Evolutionary conservation across 2,113 vertebrate genomes (phyloP).

Genomic region (Tursiops truncatus): DNA sequence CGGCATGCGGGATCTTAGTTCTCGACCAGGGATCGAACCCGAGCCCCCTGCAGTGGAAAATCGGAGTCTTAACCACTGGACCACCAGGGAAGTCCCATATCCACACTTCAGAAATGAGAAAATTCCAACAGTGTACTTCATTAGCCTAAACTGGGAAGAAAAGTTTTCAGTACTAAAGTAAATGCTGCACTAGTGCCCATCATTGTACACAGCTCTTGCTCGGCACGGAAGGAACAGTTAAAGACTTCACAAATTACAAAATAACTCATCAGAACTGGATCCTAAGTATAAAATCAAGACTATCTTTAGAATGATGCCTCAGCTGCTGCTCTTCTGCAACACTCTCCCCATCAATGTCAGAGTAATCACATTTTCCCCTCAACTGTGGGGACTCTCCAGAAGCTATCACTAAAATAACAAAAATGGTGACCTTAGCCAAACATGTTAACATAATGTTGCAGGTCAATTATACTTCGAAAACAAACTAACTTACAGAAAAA

Average conservation of each 20-base stretch:
- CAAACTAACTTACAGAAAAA: background rate
- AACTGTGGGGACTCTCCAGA: background rate
- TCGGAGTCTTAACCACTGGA: background rate
- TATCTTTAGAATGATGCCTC: background rate
- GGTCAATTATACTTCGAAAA: background rate
- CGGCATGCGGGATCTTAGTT: background rate
- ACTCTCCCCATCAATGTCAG: background rate
- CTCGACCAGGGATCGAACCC: background rate
- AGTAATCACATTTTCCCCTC: background rate
- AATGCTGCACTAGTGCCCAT: background rate
- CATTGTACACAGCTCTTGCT: fast-evolving
- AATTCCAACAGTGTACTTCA: background rate
- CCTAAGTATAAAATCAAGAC: background rate
- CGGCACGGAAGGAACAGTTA: background rate
- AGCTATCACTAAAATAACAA: background rate
- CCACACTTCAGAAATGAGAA: background rate
- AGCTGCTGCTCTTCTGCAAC: background rate
- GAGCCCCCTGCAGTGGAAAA: background rate
- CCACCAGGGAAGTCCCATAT: background rate
- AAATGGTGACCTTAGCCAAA: background rate
- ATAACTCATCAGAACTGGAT: background rate
- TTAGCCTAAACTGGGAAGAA: background rate
- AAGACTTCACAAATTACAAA: background rate
- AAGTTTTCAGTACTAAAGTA: background rate
- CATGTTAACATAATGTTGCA: background rate